phyloP scores from a whole-genome alignment of 2,888 invertebrate genomes.

The Drosophila meridionalis region DNA sequence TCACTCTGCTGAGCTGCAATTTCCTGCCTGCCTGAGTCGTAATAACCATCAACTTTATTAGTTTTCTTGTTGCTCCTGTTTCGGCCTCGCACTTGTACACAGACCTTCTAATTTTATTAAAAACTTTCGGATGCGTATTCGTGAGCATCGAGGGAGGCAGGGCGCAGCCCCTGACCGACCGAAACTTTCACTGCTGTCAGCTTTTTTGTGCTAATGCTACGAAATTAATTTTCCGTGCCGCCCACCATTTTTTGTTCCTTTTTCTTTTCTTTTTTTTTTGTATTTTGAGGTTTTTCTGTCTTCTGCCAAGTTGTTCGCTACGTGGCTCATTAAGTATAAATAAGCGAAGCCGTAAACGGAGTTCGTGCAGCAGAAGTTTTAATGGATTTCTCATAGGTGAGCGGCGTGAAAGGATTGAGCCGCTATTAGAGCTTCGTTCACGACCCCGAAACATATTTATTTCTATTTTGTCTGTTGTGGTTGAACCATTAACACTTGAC shows the following conservation, averaged over 20 bases:
- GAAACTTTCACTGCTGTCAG: slow-evolving; percentile 32
- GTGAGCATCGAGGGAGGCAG: not conserved
- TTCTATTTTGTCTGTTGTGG: not conserved
- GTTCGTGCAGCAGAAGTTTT: slow-evolving; percentile 49
- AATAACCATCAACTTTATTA: slow-evolving; percentile 46
- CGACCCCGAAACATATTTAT: not conserved
- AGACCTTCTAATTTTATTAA: slow-evolving; percentile 51
- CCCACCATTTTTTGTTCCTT: not conserved
- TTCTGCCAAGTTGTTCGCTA: slow-evolving; percentile 26
- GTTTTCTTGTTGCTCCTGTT: slow-evolving; percentile 13
- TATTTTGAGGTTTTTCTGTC: slow-evolving; percentile 3
- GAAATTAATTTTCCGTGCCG: slow-evolving; percentile 50
- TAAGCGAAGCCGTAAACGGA: slow-evolving; percentile 34
- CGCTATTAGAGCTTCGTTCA: slow-evolving; percentile 31
- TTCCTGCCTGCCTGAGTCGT: slow-evolving; percentile 31
- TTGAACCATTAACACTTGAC: not conserved
- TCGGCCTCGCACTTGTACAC: slow-evolving; percentile 3
- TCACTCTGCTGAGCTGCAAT: slow-evolving; percentile 22
- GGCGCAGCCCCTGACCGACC: not conserved
- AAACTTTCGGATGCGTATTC: slow-evolving; percentile 36
- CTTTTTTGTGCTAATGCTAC: slow-evolving; percentile 38
- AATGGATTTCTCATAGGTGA: slow-evolving; percentile 43
- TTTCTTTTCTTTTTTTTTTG: not conserved
- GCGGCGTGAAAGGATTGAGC: slow-evolving; percentile 26
- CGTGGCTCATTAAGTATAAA: slow-evolving; percentile 61